Conservation (phyloP, 2,797 vertebrate genomes). For the Enteromius paludinosus region DNA sequence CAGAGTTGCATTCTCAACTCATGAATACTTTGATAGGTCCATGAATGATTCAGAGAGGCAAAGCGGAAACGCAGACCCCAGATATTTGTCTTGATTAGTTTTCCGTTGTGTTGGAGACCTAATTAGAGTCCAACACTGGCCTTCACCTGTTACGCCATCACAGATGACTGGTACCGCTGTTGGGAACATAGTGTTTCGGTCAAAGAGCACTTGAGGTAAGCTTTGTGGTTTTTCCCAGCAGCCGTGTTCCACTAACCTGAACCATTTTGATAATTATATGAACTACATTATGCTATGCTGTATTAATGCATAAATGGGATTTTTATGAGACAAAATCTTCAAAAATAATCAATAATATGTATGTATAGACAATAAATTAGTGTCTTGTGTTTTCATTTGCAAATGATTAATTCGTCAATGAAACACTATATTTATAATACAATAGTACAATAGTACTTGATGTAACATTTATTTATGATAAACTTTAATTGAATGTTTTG, state of each 20-base stretch:
- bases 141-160: slow-evolving; percentile 55
- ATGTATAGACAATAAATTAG: background rate
- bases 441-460: too few relatives aligned
- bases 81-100: slow-evolving; percentile 57
- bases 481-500: background rate
- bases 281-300: slow-evolving; percentile 1
- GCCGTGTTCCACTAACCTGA: background rate
- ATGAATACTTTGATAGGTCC: slow-evolving; percentile 42
- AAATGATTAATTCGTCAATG: background rate
- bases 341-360: background rate
- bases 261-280: background rate
- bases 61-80: slow-evolving; percentile 36
- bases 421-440: too few relatives aligned
- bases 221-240: slow-evolving; percentile 15
- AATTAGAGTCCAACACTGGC: slow-evolving; percentile 63
- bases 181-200: background rate
- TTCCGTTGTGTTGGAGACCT: slow-evolving; percentile 62
- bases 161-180: background rate
- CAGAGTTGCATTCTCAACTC: slow-evolving; percentile 40
- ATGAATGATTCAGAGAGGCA: slow-evolving; percentile 42
- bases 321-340: background rate
- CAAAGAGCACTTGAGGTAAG: slow-evolving; percentile 23
- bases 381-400: background rate
- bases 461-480: background rate
- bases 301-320: background rate